phyloP scores from a whole-genome alignment of 2,888 invertebrate genomes.

The Baccha elongata region DNA sequence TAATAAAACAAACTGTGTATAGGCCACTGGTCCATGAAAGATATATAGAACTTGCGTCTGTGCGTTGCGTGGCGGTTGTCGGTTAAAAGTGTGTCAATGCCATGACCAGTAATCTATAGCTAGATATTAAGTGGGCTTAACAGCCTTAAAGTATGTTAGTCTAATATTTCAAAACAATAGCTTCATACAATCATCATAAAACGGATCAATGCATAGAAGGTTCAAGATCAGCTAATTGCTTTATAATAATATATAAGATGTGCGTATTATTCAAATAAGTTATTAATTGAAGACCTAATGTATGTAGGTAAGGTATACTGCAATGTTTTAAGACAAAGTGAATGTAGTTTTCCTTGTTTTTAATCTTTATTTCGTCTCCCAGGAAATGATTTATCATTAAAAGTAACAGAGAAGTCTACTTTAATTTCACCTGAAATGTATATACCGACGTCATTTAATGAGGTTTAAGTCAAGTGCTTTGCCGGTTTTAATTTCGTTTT shows the following conservation, averaged over 20 bases:
- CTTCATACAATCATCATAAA: slow-evolving; percentile 1
- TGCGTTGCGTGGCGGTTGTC: slow-evolving; percentile 4
- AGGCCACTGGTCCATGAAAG: slow-evolving; percentile 47
- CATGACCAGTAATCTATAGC: slow-evolving; percentile 28
- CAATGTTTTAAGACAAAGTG: slow-evolving; percentile 4
- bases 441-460: slow-evolving; percentile 7
- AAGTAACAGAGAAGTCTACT: not conserved
- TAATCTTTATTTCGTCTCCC: slow-evolving; percentile 16
- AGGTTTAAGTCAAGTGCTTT: not conserved
- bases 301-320: not conserved
- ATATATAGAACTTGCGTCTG: slow-evolving; percentile 31
- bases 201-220: slow-evolving; percentile 22
- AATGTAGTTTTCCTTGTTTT: slow-evolving; percentile 21
- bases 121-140: slow-evolving; percentile 53
- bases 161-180: slow-evolving; percentile 28
- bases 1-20: slow-evolving; percentile 6
- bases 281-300: slow-evolving; percentile 12
- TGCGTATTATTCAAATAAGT: not conserved
- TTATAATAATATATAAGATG: not conserved
- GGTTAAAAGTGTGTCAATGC: slow-evolving; percentile 59
- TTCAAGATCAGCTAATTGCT: slow-evolving; percentile 20
- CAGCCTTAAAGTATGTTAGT: slow-evolving; percentile 44
- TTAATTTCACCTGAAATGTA: not conserved
- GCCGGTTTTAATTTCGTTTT: slow-evolving; percentile 10
- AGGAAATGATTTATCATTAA: slow-evolving; percentile 22